Conservation (phyloP, 2,888 invertebrate genomes). For the Euproctis similis region DNA sequence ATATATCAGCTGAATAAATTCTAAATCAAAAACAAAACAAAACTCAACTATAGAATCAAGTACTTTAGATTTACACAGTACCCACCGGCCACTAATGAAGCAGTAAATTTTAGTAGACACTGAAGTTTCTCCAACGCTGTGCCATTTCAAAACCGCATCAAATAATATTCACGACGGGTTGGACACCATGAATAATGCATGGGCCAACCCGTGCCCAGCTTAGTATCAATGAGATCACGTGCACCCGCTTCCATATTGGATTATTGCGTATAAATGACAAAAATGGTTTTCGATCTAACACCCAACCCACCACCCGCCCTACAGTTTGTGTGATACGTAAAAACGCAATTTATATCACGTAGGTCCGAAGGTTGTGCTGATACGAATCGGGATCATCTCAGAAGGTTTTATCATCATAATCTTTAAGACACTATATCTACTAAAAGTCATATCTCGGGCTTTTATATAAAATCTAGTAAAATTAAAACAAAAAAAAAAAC, state of each 20-base stretch:
- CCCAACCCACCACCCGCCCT: constrained; percentile 4
- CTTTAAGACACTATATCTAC: too few species aligned
- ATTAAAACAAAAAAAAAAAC: too few species aligned
- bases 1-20: constrained; percentile 1
- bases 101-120: constrained; percentile 24
- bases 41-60: constrained; percentile 12
- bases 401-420: too few species aligned
- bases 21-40: constrained; percentile 6
- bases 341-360: constrained; percentile 22
- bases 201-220: constrained; percentile 47
- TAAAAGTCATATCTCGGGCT: too few species aligned
- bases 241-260: constrained; percentile 56
- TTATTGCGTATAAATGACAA: constrained; percentile 67
- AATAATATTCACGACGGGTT: constrained; percentile 45
- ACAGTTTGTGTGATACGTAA: constrained; percentile 14
- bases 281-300: constrained; percentile 46
- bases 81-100: constrained; percentile 22
- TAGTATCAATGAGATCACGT: constrained; percentile 69
- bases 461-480: too few species aligned
- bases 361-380: too few species aligned
- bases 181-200: constrained; percentile 66
- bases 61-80: constrained; percentile 7
- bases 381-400: too few species aligned
- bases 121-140: constrained; percentile 28
- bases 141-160: constrained; percentile 38